A percentile compares a stretch with the other conserved stretches of the same genome.
Conservation (phyloP, 2,113 vertebrate species). For the Microtus montanus region DNA sequence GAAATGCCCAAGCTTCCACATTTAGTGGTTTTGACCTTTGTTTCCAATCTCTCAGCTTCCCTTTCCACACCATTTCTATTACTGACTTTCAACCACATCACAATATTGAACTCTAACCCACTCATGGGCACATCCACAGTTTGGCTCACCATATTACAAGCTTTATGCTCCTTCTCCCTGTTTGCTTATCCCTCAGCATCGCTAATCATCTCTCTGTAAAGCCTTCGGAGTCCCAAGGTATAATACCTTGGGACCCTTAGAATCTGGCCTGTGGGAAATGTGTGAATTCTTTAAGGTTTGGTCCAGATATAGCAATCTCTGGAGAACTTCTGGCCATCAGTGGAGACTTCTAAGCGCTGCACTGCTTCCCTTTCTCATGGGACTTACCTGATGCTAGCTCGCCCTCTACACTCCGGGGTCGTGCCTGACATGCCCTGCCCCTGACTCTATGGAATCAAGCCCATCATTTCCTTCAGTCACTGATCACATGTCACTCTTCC, state of each 20-base stretch:
- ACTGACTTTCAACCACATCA: not conserved
- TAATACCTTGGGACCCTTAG: not conserved
- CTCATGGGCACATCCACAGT: not conserved
- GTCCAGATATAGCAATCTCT: not conserved
- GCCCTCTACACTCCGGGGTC: too few species aligned
- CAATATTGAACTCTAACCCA: not conserved
- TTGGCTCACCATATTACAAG: not conserved
- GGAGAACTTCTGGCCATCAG: not conserved
- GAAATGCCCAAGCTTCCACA: not conserved
- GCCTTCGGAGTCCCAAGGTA: not conserved
- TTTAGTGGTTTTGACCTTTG: not conserved
- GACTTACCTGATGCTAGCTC: not conserved
- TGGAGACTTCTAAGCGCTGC: not conserved
- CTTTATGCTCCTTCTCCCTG: not conserved
- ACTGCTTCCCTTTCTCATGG: too few species aligned
- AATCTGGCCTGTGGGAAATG: not conserved
- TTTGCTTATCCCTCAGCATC: not conserved
- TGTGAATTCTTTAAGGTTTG: not conserved
- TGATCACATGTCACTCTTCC: not conserved
- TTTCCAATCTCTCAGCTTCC: too few species aligned
- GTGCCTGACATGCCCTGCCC: not conserved
- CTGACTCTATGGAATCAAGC: too few species aligned
- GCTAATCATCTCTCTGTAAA: not conserved
- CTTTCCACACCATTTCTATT: not conserved
- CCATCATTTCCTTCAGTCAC: not conserved